phyloP scores from a whole-genome alignment of 2,113 vertebrate genomes.

The Leptosomus discolor region DNA sequence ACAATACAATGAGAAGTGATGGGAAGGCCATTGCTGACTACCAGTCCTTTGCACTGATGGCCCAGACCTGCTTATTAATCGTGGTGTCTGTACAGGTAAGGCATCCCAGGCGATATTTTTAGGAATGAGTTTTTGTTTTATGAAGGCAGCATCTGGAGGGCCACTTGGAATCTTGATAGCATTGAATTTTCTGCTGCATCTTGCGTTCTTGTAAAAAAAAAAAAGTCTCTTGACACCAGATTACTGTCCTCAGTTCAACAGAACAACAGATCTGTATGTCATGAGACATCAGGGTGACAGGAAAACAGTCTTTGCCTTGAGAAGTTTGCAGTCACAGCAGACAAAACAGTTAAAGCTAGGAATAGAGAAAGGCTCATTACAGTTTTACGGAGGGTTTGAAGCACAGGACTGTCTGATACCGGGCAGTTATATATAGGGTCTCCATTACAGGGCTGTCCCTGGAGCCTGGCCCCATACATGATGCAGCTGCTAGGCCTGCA shows the following conservation, averaged over 20 bases:
- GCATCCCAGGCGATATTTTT: not conserved
- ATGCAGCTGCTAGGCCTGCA: not conserved
- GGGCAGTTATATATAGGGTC: not conserved
- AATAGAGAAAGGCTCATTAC: not conserved
- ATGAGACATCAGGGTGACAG: not conserved
- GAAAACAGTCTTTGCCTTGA: not conserved
- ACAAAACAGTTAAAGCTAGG: not conserved
- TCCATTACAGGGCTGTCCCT: not conserved
- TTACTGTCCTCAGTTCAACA: not conserved
- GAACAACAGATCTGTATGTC: not conserved
- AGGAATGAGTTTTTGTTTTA: not conserved
- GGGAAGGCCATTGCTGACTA: slow-evolving; percentile 89
- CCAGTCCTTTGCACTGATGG: slow-evolving; percentile 90
- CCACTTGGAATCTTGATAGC: not conserved
- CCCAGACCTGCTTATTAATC: slow-evolving; percentile 87
- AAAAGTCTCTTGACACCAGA: not conserved
- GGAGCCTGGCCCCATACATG: not conserved
- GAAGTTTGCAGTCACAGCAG: not conserved
- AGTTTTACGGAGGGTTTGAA: not conserved
- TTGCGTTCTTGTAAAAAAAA: not conserved
- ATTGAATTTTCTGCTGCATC: not conserved
- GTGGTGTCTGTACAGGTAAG: slow-evolving; percentile 87
- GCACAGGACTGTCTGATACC: not conserved
- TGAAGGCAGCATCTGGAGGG: not conserved
- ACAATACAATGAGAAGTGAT: slow-evolving; percentile 82